Base-by-base conservation (phyloP, 2,113 vertebrate genomes). In the Cryptotis parvus region DNA sequence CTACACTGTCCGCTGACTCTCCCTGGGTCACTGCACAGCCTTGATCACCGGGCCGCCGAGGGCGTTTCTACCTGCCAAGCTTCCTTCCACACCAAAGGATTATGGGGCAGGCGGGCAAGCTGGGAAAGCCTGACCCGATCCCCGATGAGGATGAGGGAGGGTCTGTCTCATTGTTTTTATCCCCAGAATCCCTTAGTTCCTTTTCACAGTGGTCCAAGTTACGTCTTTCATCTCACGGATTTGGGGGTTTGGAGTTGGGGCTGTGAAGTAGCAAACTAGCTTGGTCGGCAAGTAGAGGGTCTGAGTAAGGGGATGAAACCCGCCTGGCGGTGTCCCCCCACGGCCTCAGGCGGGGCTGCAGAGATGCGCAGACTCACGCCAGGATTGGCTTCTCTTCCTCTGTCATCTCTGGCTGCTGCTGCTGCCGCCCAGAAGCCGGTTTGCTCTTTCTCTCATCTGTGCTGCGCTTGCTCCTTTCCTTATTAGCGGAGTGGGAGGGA, bases 1-100 rank as follows among this genome's bases (percentile, higher is more conserved):
- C 84, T 73, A 61, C 26, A 3, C 61, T 45, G 76, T 65, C 87
- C 70, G n/a, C 12, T 77, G 85, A 68, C 70, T 76, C 61, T 58
- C 1, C 90, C 74, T 29, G 88, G 92, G 92, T 94, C 84, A 91
- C 84, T 37, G 84, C 93, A 86, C 75, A 37, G 88, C 83, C 65
- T 1, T 80, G 91, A 79, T 45, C 79, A 3, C 66, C 10, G 39
- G 52, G 41, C 27, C 88, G 6, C 0, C 8, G 87, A 37, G n/a
- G 45, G 11, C 22, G 24, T 33, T 74, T 22, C 63, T 11, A 2
- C 33, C 55, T 41, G 82, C 73, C 37, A 70, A 20, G 68, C 37
- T 68, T 70, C 45, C 72, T 52, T 90, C 45, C 22, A 0, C 29
- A 39, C 55, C 18, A 45, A 45, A 82, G 69, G 81, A 61, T 39